Evolutionary conservation across 92 coral and sea anemone species (phyloP).

Genomic region (Muricea muricata): DNA sequence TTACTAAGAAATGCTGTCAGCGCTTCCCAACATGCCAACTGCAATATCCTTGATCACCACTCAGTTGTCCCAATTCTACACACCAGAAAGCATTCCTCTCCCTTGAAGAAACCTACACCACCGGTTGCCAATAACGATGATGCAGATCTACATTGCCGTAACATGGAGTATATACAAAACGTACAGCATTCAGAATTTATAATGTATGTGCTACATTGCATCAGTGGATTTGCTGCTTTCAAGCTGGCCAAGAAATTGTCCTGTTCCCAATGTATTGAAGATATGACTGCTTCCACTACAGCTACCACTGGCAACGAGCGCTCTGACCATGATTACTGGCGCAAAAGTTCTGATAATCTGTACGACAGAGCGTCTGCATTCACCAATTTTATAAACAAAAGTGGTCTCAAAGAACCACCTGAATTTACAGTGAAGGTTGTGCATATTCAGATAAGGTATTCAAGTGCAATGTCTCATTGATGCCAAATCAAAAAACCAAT

Average conservation of each 20-base stretch:
- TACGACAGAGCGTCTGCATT: background rate
- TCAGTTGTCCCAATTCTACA: background rate
- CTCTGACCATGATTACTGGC: background rate
- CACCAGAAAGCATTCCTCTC: background rate
- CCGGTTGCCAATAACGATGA: background rate
- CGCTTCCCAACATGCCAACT: background rate
- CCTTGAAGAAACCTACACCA: background rate
- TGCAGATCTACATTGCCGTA: background rate
- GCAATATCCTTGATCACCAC: background rate
- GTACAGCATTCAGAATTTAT: background rate
- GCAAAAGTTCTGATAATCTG: background rate
- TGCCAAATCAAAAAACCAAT: too few species aligned
- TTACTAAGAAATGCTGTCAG: background rate
- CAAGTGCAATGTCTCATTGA: background rate
- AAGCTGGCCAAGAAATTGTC: background rate
- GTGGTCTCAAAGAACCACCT: background rate
- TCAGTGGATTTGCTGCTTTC: background rate
- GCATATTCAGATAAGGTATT: background rate
- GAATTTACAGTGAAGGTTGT: too few species aligned
- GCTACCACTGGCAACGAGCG: background rate
- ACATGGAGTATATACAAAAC: background rate
- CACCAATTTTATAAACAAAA: background rate
- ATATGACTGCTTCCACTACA: background rate
- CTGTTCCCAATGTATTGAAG: background rate
- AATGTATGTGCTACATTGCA: background rate